Conservation (phyloP, 2,113 vertebrate species). For the Stigmatopora argus region DNA sequence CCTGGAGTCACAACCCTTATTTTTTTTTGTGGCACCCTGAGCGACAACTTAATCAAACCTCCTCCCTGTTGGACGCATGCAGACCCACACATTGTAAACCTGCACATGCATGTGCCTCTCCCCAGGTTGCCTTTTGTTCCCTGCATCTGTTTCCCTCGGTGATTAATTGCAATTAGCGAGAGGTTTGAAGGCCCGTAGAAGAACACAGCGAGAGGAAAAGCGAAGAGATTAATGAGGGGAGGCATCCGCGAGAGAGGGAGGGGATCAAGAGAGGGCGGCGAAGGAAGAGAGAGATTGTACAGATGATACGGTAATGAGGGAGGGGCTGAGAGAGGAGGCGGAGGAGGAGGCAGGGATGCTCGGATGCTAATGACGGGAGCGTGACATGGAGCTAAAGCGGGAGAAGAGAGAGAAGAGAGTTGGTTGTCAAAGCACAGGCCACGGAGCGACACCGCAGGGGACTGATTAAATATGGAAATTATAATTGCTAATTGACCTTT, state of each 20-base stretch:
- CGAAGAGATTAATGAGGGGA: slow-evolving; percentile 95
- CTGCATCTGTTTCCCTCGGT: slow-evolving; percentile 97
- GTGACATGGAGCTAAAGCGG: slow-evolving; percentile 50
- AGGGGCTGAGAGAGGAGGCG: slow-evolving; percentile 34
- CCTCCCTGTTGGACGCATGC: slow-evolving; percentile 51
- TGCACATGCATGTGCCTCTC: slow-evolving; percentile 60
- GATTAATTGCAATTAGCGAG: slow-evolving; percentile 99
- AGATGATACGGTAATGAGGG: slow-evolving; percentile 38
- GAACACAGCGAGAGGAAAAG: slow-evolving; percentile 89
- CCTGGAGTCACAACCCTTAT: slow-evolving; percentile 24
- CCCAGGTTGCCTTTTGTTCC: slow-evolving; percentile 83
- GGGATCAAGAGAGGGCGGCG: slow-evolving; percentile 11
- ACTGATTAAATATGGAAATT: slow-evolving; percentile 79
- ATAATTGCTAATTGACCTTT: slow-evolving; percentile 79
- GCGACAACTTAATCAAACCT: slow-evolving; percentile 83
- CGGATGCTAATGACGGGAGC: slow-evolving; percentile 51
- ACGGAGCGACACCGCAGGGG: slow-evolving; percentile 65
- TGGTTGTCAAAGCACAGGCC: slow-evolving; percentile 60
- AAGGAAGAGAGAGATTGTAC: slow-evolving; percentile 2
- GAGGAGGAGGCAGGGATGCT: slow-evolving; percentile 32
- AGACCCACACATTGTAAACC: background rate
- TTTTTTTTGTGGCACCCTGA: slow-evolving; percentile 46
- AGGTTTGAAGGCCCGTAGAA: slow-evolving; percentile 92
- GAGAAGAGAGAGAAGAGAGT: slow-evolving; percentile 25
- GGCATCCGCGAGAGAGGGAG: slow-evolving; percentile 76